Percentiles rank a stretch among this genome's conserved stretches.
These are phyloP conservation scores for Microctonus hyperodae DNA, from an alignment of 2,888 invertebrate species.

Conservation along the genomic window DNA sequence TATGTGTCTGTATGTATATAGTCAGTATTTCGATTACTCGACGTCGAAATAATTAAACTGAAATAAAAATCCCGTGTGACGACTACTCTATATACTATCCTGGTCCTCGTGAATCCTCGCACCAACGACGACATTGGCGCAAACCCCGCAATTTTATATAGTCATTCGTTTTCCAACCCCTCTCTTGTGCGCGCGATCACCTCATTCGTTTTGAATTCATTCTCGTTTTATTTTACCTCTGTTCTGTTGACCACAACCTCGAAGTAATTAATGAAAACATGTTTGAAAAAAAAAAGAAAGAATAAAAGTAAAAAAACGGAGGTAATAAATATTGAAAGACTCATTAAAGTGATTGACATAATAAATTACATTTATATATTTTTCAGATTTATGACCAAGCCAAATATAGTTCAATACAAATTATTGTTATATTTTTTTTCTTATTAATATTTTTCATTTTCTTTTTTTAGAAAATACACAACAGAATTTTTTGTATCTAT, in stretches of 20 bases:
- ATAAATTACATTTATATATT: not conserved
- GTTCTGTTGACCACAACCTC: conserved; percentile 17
- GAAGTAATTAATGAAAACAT: conserved; percentile 17
- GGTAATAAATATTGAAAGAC: not conserved
- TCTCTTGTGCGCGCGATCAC: not conserved
- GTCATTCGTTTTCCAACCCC: conserved; percentile 28
- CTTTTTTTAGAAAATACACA: not conserved
- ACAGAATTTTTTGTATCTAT: not conserved
- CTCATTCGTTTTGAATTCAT: conserved; percentile 26
- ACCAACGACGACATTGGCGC: conserved; percentile 33
- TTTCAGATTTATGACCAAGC: not conserved
- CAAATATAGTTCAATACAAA: not conserved
- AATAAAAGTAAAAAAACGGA: not conserved
- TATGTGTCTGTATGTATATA: too few relatives aligned
- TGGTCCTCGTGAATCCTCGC: conserved; percentile 47
- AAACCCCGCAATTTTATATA: conserved; percentile 26
- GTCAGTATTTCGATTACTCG: conserved; percentile 49
- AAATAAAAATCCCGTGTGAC: conserved; percentile 53
- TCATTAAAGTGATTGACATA: not conserved
- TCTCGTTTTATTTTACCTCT: conserved; percentile 18
- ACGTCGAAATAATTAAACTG: conserved; percentile 58
- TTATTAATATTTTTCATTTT: not conserved
- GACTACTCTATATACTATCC: conserved; percentile 25
- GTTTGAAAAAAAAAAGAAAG: not conserved
- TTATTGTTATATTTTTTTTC: not conserved